A percentile compares a stretch with the other conserved stretches of the same genome.
These are phyloP conservation scores for Steromphala cineraria DNA, from an alignment of 2,888 invertebrate genomes.

Conservation along the genomic window DNA sequence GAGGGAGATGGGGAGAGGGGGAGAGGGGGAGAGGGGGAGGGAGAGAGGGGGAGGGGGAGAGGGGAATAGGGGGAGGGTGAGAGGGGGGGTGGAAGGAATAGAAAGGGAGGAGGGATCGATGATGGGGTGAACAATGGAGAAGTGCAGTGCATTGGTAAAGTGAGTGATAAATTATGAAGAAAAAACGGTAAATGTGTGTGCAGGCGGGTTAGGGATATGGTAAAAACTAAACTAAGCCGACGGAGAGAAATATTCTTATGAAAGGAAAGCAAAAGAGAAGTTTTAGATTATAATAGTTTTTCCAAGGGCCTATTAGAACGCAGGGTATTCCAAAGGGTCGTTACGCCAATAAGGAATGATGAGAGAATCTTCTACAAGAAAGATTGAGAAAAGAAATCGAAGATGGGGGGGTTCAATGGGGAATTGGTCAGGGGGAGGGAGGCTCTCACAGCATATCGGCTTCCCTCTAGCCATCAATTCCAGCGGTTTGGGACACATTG, in stretches of 20 bases:
- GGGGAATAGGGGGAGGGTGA: background rate
- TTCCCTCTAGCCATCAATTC: background rate
- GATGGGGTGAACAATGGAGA: background rate
- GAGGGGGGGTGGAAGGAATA: background rate
- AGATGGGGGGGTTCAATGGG: too few relatives aligned
- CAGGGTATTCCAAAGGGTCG: too few relatives aligned
- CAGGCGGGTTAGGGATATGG: too few relatives aligned
- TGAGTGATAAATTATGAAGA: background rate
- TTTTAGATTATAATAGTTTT: too few relatives aligned
- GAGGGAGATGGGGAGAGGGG: background rate
- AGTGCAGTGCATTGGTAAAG: background rate
- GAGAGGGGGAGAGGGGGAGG: background rate
- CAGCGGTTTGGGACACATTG: background rate
- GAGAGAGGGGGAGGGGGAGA: background rate
- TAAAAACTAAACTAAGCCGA: background rate
- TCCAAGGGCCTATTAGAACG: too few relatives aligned
- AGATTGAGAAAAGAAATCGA: too few relatives aligned
- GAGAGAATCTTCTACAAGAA: too few relatives aligned
- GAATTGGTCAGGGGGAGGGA: too few relatives aligned
- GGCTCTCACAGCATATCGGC: background rate
- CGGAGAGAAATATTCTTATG: background rate
- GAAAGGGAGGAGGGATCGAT: background rate
- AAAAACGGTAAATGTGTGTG: background rate
- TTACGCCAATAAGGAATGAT: too few relatives aligned
- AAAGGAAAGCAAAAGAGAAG: background rate